A percentile compares a stretch with the other conserved stretches of the same genome.
These are phyloP conservation scores for Morone saxatilis DNA, from an alignment of 2,113 vertebrate species.

Conservation along the genomic window DNA sequence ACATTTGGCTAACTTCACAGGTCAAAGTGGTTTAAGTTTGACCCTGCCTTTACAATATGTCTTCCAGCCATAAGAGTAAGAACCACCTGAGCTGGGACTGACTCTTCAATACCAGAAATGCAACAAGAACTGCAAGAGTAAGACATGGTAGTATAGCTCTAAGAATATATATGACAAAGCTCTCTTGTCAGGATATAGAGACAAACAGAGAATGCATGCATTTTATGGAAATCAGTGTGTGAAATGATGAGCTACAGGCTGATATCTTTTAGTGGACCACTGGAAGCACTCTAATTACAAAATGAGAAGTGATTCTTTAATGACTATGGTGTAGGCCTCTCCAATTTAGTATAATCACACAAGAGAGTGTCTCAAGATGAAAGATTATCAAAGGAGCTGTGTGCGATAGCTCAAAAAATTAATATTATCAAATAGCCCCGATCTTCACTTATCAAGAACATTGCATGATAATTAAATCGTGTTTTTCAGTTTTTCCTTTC, in stretches of 20 bases:
- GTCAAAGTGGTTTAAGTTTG: conserved; percentile 17
- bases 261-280: conserved; percentile 62
- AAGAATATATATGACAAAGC: too few species aligned
- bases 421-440: conserved; percentile 77
- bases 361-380: conserved; percentile 78
- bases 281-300: conserved; percentile 75
- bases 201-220: neutral
- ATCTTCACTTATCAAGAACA: conserved; percentile 80
- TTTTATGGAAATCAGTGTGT: neutral
- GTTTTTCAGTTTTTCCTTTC: conserved; percentile 49
- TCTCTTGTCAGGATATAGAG: neutral
- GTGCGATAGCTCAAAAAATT: conserved; percentile 74
- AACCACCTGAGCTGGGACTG: too few species aligned
- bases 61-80: neutral
- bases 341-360: conserved; percentile 82
- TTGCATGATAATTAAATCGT: conserved; percentile 73
- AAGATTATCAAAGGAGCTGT: conserved; percentile 80
- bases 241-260: neutral
- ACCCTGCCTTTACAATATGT: neutral
- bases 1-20: neutral
- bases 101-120: neutral
- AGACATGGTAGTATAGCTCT: neutral
- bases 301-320: conserved; percentile 82
- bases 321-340: conserved; percentile 78
- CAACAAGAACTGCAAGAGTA: neutral